Evolutionary conservation across 2,797 vertebrate genomes (phyloP).

Genomic region (Mus spretus): DNA sequence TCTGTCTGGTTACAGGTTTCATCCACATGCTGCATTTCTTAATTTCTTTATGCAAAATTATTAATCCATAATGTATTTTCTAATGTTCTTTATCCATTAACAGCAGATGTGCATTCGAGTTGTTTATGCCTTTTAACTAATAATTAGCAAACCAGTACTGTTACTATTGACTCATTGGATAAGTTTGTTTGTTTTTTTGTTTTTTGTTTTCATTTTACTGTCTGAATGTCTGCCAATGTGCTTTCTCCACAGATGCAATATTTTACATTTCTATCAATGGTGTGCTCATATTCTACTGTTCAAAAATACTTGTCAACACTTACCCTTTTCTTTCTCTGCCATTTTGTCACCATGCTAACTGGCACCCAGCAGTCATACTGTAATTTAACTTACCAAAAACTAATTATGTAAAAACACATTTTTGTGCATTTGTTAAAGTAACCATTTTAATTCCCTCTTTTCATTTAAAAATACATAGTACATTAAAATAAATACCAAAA

Average conservation of each 20-base stretch:
- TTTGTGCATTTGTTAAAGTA: background rate
- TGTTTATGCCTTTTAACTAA: background rate
- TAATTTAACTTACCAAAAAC: background rate
- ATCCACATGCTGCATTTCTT: background rate
- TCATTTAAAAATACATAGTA: background rate
- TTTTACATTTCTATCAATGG: background rate
- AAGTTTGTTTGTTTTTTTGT: too few species aligned
- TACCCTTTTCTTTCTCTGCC: background rate
- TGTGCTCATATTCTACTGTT: too few species aligned
- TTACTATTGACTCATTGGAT: too few species aligned
- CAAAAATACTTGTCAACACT: background rate
- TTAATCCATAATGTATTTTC: background rate
- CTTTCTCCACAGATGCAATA: background rate
- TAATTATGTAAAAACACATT: background rate
- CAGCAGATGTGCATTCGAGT: too few species aligned
- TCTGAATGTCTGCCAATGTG: too few species aligned
- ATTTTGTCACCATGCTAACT: background rate
- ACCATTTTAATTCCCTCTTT: background rate
- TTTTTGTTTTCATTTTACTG: background rate
- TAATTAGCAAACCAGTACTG: too few species aligned
- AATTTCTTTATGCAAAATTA: background rate
- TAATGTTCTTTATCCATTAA: too few species aligned
- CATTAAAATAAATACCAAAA: background rate
- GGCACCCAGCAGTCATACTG: background rate
- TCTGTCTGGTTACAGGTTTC: background rate